phyloP scores from a whole-genome alignment of 1,140 invertebrate genomes.

The Spodoptera litura region DNA sequence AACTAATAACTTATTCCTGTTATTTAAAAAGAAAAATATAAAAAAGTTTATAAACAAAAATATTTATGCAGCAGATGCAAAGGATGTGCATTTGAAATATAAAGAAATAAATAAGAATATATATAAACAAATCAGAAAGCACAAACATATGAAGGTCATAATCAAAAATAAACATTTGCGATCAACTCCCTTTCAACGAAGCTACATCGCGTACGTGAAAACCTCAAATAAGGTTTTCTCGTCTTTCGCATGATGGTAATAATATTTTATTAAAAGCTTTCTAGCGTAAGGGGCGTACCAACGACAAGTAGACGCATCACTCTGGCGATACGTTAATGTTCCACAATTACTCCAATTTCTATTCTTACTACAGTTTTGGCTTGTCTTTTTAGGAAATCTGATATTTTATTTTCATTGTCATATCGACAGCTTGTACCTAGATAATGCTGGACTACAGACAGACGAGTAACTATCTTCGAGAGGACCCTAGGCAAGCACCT shows the following conservation, averaged over 20 bases:
- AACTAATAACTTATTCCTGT: no score
- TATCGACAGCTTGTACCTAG: no score
- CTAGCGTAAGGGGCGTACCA: constrained; percentile 41
- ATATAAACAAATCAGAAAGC: not conserved
- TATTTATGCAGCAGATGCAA: no score
- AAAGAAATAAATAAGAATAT: not conserved
- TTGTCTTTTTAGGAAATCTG: not conserved
- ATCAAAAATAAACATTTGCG: constrained; percentile 32
- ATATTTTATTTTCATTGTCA: no score
- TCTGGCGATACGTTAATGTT: constrained; percentile 26
- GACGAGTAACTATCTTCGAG: no score
- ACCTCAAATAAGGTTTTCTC: constrained; percentile 60
- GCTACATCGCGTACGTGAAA: constrained; percentile 26
- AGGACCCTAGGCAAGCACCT: no score
- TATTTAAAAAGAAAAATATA: no score
- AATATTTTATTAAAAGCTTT: constrained; percentile 68
- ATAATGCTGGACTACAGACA: no score
- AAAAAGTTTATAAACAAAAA: no score
- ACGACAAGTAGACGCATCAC: constrained; percentile 35
- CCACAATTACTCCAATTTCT: constrained; percentile 14
- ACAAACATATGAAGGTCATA: constrained; percentile 11
- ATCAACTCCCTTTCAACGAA: constrained; percentile 19
- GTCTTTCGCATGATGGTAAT: constrained; percentile 54
- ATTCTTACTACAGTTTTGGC: not conserved
- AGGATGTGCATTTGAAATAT: no score